Evolutionary conservation across 2,113 vertebrate genomes (phyloP).

Genomic region (Rhinoderma darwinii): DNA sequence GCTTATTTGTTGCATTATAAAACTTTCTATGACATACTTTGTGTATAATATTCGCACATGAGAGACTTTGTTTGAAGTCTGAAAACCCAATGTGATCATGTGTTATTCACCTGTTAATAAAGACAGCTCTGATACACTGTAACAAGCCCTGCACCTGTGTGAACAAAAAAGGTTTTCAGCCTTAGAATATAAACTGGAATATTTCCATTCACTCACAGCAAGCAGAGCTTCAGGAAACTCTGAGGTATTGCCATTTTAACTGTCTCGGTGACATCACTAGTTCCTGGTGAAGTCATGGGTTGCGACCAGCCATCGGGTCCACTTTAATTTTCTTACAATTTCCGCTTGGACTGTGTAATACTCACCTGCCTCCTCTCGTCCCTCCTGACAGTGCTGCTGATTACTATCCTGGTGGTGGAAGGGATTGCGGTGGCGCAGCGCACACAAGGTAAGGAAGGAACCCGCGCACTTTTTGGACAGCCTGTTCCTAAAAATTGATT

Average conservation of each 20-base stretch:
- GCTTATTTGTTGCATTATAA: no score
- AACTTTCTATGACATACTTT: no score
- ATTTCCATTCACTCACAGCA: neutral
- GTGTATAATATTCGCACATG: no score
- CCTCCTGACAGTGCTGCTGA: constrained; percentile 83
- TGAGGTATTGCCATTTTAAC: no score
- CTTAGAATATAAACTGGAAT: no score
- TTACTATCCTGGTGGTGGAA: constrained; percentile 91
- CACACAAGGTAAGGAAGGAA: constrained; percentile 82
- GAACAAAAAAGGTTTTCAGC: no score
- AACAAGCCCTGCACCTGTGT: neutral
- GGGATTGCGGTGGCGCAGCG: constrained; percentile 93
- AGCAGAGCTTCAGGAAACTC: neutral
- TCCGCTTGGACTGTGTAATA: neutral
- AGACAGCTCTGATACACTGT: neutral
- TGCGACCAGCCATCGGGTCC: neutral
- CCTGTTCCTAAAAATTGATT: neutral
- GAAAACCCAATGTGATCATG: neutral
- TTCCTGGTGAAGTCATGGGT: neutral
- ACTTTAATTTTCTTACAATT: neutral
- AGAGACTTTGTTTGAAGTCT: no score
- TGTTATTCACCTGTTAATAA: no score
- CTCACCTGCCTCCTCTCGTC: constrained; percentile 55
- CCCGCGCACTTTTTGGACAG: neutral
- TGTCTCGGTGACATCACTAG: neutral